Evolutionary conservation across 2,888 invertebrate genomes (phyloP).

Genomic region (Proisotoma minuta): DNA sequence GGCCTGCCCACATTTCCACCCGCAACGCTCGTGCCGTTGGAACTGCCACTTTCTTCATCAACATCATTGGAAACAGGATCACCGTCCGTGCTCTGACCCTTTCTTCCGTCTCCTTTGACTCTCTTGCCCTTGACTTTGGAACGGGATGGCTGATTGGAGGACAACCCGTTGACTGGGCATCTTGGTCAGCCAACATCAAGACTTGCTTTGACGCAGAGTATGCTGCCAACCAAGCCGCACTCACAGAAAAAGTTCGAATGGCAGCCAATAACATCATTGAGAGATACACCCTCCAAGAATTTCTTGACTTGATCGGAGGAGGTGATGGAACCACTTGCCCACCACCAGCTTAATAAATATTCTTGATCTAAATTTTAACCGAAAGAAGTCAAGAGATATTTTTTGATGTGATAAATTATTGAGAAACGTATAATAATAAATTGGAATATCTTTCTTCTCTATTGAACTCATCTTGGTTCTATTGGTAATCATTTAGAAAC

Average conservation of each 20-base stretch:
- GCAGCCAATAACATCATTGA: background rate
- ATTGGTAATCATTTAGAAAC: too few species aligned
- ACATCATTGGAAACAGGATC: background rate
- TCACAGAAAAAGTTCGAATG: background rate
- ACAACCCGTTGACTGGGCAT: background rate
- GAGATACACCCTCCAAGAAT: background rate
- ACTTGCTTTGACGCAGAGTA: background rate
- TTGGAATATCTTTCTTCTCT: too few species aligned
- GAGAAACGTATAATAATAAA: too few species aligned
- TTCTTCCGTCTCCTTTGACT: background rate
- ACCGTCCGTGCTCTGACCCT: background rate
- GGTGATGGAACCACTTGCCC: background rate
- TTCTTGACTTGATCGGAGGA: background rate
- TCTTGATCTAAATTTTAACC: too few species aligned
- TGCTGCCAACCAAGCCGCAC: background rate
- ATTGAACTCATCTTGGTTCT: too few species aligned
- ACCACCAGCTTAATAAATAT: too few species aligned
- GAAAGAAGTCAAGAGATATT: too few species aligned
- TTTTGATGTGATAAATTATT: too few species aligned
- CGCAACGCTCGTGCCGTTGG: background rate
- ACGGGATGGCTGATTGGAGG: background rate
- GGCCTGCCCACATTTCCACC: background rate
- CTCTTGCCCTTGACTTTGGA: background rate
- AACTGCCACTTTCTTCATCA: background rate
- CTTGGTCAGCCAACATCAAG: background rate